phyloP scores from a whole-genome alignment of 2,113 vertebrate genomes.

The Odontophorus gujanensis region DNA sequence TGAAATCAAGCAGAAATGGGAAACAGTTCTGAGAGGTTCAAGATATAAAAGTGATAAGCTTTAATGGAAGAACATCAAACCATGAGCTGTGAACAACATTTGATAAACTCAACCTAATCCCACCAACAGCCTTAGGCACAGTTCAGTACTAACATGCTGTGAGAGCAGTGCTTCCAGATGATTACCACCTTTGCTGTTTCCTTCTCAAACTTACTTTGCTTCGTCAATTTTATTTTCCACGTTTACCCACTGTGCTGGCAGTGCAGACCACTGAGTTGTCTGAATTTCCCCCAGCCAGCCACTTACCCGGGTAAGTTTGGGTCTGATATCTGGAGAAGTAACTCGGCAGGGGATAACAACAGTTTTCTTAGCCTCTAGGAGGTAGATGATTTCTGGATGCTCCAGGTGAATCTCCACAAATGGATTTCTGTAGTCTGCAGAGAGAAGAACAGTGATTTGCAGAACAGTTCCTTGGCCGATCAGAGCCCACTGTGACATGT shows the following conservation, averaged over 20 bases:
- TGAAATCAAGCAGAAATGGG: background rate
- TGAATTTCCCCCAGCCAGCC: background rate
- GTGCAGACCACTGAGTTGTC: background rate
- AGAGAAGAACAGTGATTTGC: background rate
- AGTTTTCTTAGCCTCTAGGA: conserved; percentile 26
- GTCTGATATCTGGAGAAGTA: conserved; percentile 79
- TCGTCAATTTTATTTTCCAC: background rate
- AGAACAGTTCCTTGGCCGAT: background rate
- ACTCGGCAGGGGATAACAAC: conserved; percentile 86
- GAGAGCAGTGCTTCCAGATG: background rate
- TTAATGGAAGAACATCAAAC: background rate
- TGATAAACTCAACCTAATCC: background rate
- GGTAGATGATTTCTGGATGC: background rate
- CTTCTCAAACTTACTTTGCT: background rate
- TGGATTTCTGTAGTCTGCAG: conserved; percentile 80
- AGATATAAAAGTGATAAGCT: background rate
- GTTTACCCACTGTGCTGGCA: background rate
- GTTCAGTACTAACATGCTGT: background rate
- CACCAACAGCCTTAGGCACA: background rate
- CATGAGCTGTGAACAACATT: background rate
- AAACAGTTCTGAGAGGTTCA: background rate
- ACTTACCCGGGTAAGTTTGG: conserved; percentile 82
- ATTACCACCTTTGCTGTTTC: background rate
- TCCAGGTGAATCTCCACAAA: conserved; percentile 74
- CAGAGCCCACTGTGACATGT: background rate